Base-by-base conservation (phyloP, 1,140 invertebrate genomes). In the Tribolium madens region DNA sequence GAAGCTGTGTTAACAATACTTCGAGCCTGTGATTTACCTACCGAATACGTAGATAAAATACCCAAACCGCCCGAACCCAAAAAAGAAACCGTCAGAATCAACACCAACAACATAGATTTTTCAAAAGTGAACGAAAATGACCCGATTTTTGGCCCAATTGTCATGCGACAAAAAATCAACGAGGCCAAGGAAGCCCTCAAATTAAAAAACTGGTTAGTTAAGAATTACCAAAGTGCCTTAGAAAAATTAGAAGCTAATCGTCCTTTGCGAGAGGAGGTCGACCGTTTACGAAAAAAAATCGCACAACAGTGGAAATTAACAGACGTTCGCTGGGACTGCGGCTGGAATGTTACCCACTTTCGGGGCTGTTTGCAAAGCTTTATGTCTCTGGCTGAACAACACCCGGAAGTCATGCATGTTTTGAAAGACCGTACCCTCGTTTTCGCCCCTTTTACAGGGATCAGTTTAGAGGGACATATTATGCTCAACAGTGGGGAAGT, bases 401-500 rank as follows among this genome's bases (percentile, higher is more conserved):
- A 96, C 87, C 87, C 91, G 0, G 87, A 91, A 50, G 86, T 89
- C 72, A 92, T 95, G 90, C 73, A 85, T n/a, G 87, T 90, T 75
- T 86, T 95, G 14, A 90, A 89, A 87, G 90, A 91, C 88, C 75
- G 46, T 15, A 72, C 71, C 31, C 86, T 97, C 33, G 92, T 96
- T 0, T 93, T 97, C 88, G 95, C 94, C 0, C 92, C 92, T 83
- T 94, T 96, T 81, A 96, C 95, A 15, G 96, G 96, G 10, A 92
- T 97, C 3, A 95, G 92, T 84, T 88, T 97, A 42, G 93, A 97
- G 83, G 96, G 96, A 1, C 92, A 95, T 83, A 91, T 98, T 13
- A 93, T 94, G 88, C 89, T 98, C 0, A 96, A 94, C 85, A 96
- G 93, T 77, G 95, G 94, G 9, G 96, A 97, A 91, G 95, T 97